Evolutionary conservation across 2,113 vertebrate genomes (phyloP), one percentile per base, ranked within the genome.

Genomic region (Numenius arquata): DNA sequence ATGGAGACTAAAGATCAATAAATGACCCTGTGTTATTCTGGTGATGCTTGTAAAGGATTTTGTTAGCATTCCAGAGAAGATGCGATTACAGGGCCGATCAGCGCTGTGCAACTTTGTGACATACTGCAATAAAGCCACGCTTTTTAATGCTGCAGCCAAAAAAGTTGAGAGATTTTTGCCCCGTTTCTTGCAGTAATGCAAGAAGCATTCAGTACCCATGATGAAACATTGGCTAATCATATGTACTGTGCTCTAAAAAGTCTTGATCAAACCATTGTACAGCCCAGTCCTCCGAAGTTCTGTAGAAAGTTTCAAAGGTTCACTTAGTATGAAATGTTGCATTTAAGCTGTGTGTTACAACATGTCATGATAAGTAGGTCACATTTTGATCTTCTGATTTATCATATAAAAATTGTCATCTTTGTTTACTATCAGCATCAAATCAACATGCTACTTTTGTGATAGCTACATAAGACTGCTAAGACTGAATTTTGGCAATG

Each of bases 41-140:
- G 89, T 29, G 65, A 86, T 89, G 76, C 83, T 90, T 88, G 73
- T 95, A 96, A 96, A 82, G 73, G 86, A 53, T 86, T 63, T 45
- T 76, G 74, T 68, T 80, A 85, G 90, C 77, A 93, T 97, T 95
- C 82, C 53, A 86, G 41, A 95, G 77, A 45, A 83, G 77, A 80
- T 75, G 62, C 26, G n/a, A 88, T 91, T 90, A 91, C 76, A 90
- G 73, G 56, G 38, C 21, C 0, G 0, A 40, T 38, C 45, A 65
- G 62, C 75, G 36, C 77, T 72, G 40, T 32, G 66, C 41, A 72
- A 77, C 61, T 78, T 58, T 8, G 13, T 50, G 62, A 66, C 9
- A 45, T 29, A 20, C 27, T 15, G 41, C 3, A 34, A 58, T 43
- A 88, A 75, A 88, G 25, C 26, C 38, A 12, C 2, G 6, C 7